Base-by-base conservation (phyloP, 1,140 invertebrate species). In the Drosophila tani region DNA sequence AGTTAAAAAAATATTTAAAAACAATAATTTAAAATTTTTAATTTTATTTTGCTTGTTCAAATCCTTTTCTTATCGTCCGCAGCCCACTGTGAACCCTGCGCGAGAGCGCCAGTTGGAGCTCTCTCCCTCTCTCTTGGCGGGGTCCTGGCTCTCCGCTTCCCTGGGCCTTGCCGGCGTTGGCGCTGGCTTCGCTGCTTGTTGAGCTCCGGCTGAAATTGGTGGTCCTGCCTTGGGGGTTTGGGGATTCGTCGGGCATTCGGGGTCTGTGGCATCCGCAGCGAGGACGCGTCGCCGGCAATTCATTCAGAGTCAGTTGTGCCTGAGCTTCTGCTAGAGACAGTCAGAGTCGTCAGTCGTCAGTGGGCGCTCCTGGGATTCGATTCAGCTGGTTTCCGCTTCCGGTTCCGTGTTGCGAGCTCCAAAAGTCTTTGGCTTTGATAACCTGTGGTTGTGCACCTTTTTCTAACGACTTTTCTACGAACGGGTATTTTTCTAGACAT, bases 271-370 rank as follows among this genome's bases (percentile, higher is more conserved):
- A 69, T 78, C 57, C 75, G 69, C 80, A 88, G 83, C 83, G 66
- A 77, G 74, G 62, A 87, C 84, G 80, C 80, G 80, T 80, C 76
- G 84, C 71, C 79, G 81, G 84, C 84, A 55, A 68, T 80, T 38
- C 27, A 21, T 45, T 66, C 63, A 66, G 19, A 66, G 78, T 85
- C 74, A 86, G 84, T 88, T 81, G 84, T 90, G 85, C 76, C 76
- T 81, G 85, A 84, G 81, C 78, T 79, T 81, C 69, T 67, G 81
- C 80, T 83, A 86, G 83, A 82, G 79, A 79, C 84, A 84, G 81
- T 77, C 80, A 82, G 59, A 35, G 56, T 51, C 62, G 63, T 67
- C 49, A 74, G 71, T 75, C 41, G 57, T 51, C 21, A 64, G 12
- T 47, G 5, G 24, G 57, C 51, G 51, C 27, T 55, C 15, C 21